Base-by-base conservation (phyloP, 2,888 invertebrate genomes). In the Podotricha telesiphe region DNA sequence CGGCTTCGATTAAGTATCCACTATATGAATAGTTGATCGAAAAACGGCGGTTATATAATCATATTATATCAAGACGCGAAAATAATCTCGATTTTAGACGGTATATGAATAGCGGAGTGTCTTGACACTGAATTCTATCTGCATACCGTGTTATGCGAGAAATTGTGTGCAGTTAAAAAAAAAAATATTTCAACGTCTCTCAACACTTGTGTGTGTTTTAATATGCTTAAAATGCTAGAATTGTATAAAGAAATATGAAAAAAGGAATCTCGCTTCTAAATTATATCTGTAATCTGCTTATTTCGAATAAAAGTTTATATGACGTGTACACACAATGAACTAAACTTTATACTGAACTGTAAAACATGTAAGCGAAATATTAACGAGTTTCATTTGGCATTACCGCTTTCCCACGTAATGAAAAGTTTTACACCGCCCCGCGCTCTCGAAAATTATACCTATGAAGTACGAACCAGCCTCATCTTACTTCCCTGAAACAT, bases 341-440 rank as follows among this genome's bases (percentile, higher is more conserved):
- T n/a, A n/a, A n/a, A n/a, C n/a, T n/a, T n/a, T n/a, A 17, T 2
- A 6, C 28, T 4, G 20, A 20, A 2, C 59, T 22, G 45, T 15
- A 42, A 19, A 22, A 20, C 13, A 13, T 37, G 48, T 48, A 48
- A 19, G 62, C 48, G 48, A 62, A 62, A 34, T 48, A 48, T 62
- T 48, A 62, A 17, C 19, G 28, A 48, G 48, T 48, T 62, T 19
- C 62, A 48, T 62, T 62, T 17, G 8, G 15, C 48, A 37, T 48
- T 62, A 48, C 48, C 62, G 28, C 34, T 47, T n/a, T 15, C 48
- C 48, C 45, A 48, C 45, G 34, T 47, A 62, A 62, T 62, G 48
- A 48, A 62, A 47, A 48, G 3, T 48, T 62, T 19, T 7, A 45
- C 42, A n/a, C 42, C 4, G 42, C 20, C 2, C 42, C n/a, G 20